Evolutionary conservation across 1,140 invertebrate species (phyloP).

Genomic region (Littorina saxatilis): DNA sequence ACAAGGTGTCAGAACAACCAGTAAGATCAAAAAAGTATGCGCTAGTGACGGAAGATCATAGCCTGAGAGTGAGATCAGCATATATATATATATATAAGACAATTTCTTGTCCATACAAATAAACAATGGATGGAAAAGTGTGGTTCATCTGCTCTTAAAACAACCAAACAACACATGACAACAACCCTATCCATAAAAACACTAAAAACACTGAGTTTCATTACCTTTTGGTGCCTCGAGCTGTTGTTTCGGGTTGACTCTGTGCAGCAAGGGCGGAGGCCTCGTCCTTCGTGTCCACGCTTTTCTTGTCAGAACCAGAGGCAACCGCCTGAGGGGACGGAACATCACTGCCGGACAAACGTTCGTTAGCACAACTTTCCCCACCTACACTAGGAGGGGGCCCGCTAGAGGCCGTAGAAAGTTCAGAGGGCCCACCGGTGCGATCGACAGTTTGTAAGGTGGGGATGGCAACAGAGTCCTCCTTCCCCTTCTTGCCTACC

Average conservation of each 20-base stretch:
- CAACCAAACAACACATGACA: too few species aligned
- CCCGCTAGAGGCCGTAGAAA: background rate
- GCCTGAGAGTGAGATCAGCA: too few species aligned
- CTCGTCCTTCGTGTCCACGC: background rate
- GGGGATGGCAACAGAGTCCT: constrained; percentile 4
- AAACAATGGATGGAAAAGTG: too few species aligned
- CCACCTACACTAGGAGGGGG: constrained; percentile 15
- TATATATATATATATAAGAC: too few species aligned
- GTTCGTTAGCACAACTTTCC: constrained; percentile 27
- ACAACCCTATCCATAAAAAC: background rate
- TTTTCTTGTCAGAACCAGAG: background rate
- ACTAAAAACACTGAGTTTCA: background rate
- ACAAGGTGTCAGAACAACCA: too few species aligned
- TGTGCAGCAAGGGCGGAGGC: background rate
- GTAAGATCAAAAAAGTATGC: too few species aligned
- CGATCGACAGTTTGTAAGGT: constrained; percentile 7
- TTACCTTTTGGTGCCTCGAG: constrained; percentile 33
- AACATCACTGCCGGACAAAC: background rate
- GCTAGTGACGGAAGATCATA: too few species aligned
- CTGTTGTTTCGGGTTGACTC: background rate
- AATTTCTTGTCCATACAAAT: too few species aligned
- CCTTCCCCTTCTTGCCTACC: background rate
- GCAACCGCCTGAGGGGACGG: background rate
- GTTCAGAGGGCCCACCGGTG: background rate
- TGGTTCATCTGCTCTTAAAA: too few species aligned